Conservation (phyloP, 2,797 vertebrate species). For the Holocentrus rufus region DNA sequence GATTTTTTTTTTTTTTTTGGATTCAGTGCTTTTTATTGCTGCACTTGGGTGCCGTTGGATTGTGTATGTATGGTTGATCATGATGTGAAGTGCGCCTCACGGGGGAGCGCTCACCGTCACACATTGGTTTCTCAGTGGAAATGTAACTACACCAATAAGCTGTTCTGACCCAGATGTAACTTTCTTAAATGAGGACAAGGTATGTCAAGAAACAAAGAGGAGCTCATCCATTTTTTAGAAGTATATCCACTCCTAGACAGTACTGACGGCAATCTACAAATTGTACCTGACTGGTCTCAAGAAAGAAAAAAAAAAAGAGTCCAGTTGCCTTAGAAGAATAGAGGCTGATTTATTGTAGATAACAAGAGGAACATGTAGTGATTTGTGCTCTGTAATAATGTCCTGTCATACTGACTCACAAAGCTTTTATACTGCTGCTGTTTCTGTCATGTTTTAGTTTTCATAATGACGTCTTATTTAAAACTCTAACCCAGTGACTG, state of each 20-base stretch:
- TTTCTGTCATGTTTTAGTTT: not conserved
- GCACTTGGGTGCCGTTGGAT: not conserved
- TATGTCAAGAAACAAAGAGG: conserved; percentile 9
- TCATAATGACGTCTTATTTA: conserved; percentile 36
- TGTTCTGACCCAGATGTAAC: conserved; percentile 6
- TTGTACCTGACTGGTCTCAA: conserved; percentile 20
- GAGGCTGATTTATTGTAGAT: conserved; percentile 6
- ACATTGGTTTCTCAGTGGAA: not conserved
- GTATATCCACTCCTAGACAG: not conserved
- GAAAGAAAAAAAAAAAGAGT: not conserved
- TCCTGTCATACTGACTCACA: conserved; percentile 20
- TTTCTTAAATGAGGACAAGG: conserved; percentile 44
- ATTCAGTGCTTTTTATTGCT: conserved; percentile 5
- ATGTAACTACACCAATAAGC: too few relatives aligned
- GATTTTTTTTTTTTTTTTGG: not conserved
- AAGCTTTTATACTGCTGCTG: conserved; percentile 17
- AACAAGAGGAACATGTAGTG: conserved; percentile 9
- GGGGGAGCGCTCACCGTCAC: not conserved
- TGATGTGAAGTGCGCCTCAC: not conserved
- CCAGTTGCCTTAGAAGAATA: conserved; percentile 1
- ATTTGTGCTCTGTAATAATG: conserved; percentile 13
- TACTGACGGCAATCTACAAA: conserved; percentile 26
- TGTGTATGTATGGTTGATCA: conserved; percentile 13
- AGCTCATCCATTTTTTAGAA: conserved; percentile 14
- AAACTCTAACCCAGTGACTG: conserved; percentile 22